Percentiles rank a stretch among this genome's conserved stretches.
These are phyloP conservation scores for Eilema caniola DNA, from an alignment of 2,888 invertebrate species.

Conservation along the genomic window DNA sequence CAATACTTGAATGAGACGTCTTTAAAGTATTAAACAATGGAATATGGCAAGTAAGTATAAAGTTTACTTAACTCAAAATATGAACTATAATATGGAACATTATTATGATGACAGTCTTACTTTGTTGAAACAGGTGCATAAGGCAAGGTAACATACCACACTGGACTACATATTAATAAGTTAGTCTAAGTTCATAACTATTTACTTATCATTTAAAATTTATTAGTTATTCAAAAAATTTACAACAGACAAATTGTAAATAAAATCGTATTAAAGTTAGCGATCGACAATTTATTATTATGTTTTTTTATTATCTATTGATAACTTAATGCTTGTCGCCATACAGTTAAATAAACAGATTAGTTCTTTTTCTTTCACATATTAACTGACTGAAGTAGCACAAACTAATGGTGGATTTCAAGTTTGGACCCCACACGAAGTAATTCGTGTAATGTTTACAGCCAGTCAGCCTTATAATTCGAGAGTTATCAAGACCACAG, in stretches of 20 bases:
- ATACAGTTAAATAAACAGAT: neutral
- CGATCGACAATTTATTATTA: neutral
- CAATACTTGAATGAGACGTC: neutral
- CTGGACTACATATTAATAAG: conserved; percentile 6
- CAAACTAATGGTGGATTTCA: neutral
- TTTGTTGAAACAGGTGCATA: conserved; percentile 45
- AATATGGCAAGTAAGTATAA: neutral
- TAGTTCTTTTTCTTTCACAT: neutral
- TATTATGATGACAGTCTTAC: conserved; percentile 14
- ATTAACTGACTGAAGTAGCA: neutral
- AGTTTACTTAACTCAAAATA: neutral
- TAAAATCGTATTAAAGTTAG: neutral
- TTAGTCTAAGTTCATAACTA: neutral
- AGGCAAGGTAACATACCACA: conserved; percentile 36
- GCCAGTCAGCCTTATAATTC: neutral
- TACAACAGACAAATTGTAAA: neutral
- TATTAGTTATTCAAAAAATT: neutral
- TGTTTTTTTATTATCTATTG: neutral
- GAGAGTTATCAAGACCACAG: neutral
- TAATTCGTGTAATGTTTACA: neutral
- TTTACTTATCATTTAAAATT: neutral
- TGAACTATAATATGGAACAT: conserved; percentile 5
- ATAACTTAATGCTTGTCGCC: neutral
- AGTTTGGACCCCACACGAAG: conserved; percentile 11
- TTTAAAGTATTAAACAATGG: neutral